Base-by-base conservation (phyloP, 2,888 invertebrate species). In the Acronicta psi region DNA sequence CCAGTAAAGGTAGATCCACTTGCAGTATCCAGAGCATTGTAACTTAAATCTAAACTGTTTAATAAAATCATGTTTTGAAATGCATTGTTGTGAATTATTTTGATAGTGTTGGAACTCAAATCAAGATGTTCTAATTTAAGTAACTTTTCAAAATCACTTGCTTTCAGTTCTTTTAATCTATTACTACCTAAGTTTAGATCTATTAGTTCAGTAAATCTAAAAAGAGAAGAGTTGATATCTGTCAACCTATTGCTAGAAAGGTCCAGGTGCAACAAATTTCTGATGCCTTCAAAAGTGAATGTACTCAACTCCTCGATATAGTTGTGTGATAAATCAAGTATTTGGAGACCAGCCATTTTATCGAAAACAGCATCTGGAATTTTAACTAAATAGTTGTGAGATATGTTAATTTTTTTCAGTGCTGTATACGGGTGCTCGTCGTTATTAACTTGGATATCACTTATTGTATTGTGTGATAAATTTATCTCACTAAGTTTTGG, bases 281-380 rank as follows among this genome's bases (percentile, higher is more conserved):
- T 82, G 2, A 85, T 63, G 2, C 91, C 91, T 65, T 89, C 90
- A 57, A 90, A 91, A 16, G 85, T 83, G 13, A 80, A 58, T 6
- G 61, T 70, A 47, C 67, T 76, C 34, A 91, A 51, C 0, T 42
- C 37, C 23, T 80, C 73, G 9, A 91, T 81, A 5, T 73, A 79
- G 59, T 92, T 91, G 50, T 87, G 57, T 2, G 90, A 88, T 6
- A 92, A 59, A 69, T 90, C 87, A 61, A 91, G 75, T 31, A 40
- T 71, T 63, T 78, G 70, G 14, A 91, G 65, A 34, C 82, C 59
- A 14, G 66, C 58, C 4, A 87, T 80, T 38, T 54, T 57, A 40
- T 83, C 81, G 42, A 91, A 91, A 14, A 79, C 52, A 4, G 78
- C 77, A 13, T 86, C 84, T 3, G 83, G 74, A 34, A 91, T 64